A percentile compares a stretch with the other conserved stretches of the same genome.
These are phyloP conservation scores for Phacellophora camtschatica DNA, from an alignment of 30 jellyfish, hydroid and myxozoan species.

Conservation along the genomic window DNA sequence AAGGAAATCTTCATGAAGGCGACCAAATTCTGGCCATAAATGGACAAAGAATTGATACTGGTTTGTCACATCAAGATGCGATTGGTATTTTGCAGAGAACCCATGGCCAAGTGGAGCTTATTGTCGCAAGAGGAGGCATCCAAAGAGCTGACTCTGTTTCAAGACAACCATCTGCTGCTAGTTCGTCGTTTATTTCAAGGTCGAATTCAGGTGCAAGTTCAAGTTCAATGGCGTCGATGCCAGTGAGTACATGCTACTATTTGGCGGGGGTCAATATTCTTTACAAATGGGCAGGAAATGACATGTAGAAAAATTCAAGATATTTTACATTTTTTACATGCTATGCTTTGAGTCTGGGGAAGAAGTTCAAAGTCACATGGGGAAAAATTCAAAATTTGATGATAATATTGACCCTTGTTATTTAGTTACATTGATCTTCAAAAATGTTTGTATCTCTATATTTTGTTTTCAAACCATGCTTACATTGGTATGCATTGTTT, in stretches of 20 bases:
- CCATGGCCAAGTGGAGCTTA: constrained; percentile 77
- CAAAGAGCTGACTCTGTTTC: constrained; percentile 59
- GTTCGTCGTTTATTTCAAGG: constrained; percentile 53
- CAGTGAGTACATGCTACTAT: constrained; percentile 55
- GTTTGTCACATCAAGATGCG: constrained; percentile 90
- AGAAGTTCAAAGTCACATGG: no score
- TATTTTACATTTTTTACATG: no score
- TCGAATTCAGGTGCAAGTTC: constrained; percentile 73
- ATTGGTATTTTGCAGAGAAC: constrained; percentile 77
- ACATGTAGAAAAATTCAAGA: no score
- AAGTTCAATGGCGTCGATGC: constrained; percentile 61
- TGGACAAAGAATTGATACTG: constrained; percentile 89
- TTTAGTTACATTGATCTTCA: no score
- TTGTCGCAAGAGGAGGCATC: constrained; percentile 90
- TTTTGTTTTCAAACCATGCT: no score
- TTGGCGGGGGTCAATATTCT: no score
- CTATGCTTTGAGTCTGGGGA: no score
- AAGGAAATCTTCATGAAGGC: constrained; percentile 86
- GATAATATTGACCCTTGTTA: no score
- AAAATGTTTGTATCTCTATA: no score
- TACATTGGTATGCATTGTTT: no score
- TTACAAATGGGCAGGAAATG: no score
- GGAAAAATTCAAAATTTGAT: no score
- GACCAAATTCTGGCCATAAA: constrained; percentile 94
- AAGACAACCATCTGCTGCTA: constrained; percentile 47